Percentiles rank a stretch among this genome's conserved stretches.
Evolutionary conservation across 2,888 invertebrate species (phyloP).

Genomic region (Geotrupes spiniger): DNA sequence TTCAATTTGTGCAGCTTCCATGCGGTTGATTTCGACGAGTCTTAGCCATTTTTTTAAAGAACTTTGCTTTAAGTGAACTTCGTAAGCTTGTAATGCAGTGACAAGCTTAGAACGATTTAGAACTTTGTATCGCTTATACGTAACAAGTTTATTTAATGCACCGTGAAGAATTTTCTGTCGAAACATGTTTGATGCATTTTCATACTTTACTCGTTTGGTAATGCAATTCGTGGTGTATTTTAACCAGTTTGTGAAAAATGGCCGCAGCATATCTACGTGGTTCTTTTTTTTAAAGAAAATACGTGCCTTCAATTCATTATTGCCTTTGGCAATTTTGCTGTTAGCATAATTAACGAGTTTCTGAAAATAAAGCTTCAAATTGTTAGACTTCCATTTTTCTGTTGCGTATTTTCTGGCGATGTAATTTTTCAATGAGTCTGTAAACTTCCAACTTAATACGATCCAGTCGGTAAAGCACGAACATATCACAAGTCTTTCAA

Average conservation of each 20-base stretch:
- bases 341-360: slow-evolving; percentile 30
- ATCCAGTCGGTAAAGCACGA: slow-evolving; percentile 3
- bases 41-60: slow-evolving; percentile 23
- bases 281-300: slow-evolving; percentile 32
- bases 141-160: slow-evolving; percentile 20
- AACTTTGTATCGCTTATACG: slow-evolving; percentile 17
- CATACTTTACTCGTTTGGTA: slow-evolving; percentile 16
- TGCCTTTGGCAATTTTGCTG: slow-evolving; percentile 24
- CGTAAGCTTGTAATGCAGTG: slow-evolving; percentile 24
- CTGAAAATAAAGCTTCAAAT: slow-evolving; percentile 22
- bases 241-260: slow-evolving; percentile 33
- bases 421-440: slow-evolving; percentile 5
- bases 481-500: slow-evolving; percentile 4
- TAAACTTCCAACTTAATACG: not conserved
- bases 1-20: slow-evolving; percentile 10
- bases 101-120: slow-evolving; percentile 22
- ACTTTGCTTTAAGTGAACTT: slow-evolving; percentile 23
- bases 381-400: slow-evolving; percentile 7
- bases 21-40: slow-evolving; percentile 15
- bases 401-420: not conserved
- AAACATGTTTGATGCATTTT: slow-evolving; percentile 25
- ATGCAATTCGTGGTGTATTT: slow-evolving; percentile 22
- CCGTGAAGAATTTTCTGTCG: slow-evolving; percentile 23
- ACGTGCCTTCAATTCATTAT: slow-evolving; percentile 25
- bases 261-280: slow-evolving; percentile 25